Evolutionary conservation across 2,113 vertebrate species (phyloP).

Genomic region (Mormyrus iriodes): DNA sequence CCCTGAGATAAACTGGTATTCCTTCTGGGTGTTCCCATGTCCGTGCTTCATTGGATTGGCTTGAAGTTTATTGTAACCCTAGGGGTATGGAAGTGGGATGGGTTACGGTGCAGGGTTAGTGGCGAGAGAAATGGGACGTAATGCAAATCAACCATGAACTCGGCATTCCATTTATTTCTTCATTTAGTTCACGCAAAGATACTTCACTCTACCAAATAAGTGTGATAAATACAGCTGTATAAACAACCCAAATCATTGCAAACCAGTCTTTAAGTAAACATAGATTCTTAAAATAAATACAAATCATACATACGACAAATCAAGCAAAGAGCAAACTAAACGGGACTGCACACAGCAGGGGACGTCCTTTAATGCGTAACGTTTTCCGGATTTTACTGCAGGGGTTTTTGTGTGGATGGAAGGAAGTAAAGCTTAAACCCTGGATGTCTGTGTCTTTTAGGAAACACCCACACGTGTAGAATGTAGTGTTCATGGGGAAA

Average conservation of each 20-base stretch:
- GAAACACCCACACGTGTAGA: not conserved
- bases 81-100: not conserved
- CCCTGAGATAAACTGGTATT: not conserved
- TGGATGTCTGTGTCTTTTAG: not conserved
- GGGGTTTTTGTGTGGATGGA: not conserved
- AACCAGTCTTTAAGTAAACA: slow-evolving; percentile 20
- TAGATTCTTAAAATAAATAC: slow-evolving; percentile 21
- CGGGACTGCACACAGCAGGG: slow-evolving; percentile 20
- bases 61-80: not conserved
- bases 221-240: slow-evolving; percentile 31
- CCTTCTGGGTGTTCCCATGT: not conserved
- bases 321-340: slow-evolving; percentile 15
- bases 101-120: not conserved
- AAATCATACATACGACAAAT: slow-evolving; percentile 19
- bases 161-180: slow-evolving; percentile 29
- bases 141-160: not conserved
- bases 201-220: slow-evolving; percentile 38
- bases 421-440: not conserved
- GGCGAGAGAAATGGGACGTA: not conserved
- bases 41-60: not conserved
- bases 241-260: slow-evolving; percentile 37
- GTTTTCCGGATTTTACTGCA: not conserved
- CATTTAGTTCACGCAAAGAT: slow-evolving; percentile 39
- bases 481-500: not conserved
- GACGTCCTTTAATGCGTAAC: not conserved